Conservation (phyloP, 2,797 vertebrate genomes). For the Erpetoichthys calabaricus region DNA sequence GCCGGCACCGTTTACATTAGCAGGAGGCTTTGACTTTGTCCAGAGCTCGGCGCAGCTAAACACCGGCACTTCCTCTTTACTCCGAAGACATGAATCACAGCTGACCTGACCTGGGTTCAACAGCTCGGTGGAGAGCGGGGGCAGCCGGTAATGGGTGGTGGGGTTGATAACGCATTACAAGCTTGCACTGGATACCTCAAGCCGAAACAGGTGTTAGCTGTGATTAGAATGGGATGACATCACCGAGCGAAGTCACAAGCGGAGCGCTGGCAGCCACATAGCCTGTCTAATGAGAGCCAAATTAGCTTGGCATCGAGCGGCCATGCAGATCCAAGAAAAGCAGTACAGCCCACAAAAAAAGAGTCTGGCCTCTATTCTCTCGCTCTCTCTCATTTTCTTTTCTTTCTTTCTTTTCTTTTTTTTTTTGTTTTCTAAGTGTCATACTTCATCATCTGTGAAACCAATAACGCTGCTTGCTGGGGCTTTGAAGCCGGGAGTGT, state of each 20-base stretch:
- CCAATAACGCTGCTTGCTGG: constrained; percentile 73
- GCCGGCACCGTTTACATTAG: constrained; percentile 26
- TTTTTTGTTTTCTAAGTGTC: constrained; percentile 96
- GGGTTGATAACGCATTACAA: constrained; percentile 36
- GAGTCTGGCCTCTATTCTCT: constrained; percentile 42
- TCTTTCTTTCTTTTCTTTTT: no score
- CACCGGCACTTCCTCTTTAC: constrained; percentile 43
- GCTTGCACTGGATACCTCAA: constrained; percentile 20
- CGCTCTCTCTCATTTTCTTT: no score
- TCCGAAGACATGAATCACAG: constrained; percentile 32
- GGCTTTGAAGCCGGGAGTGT: constrained; percentile 74
- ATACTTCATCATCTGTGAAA: constrained; percentile 86
- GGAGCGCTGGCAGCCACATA: constrained; percentile 74
- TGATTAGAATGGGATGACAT: constrained; percentile 67
- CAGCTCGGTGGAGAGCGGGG: constrained; percentile 9
- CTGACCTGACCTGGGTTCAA: constrained; percentile 26
- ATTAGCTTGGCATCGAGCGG: constrained; percentile 81
- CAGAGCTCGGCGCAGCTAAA: constrained; percentile 29
- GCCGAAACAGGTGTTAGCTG: constrained; percentile 62
- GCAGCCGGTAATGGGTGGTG: constrained; percentile 13
- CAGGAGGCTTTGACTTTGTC: constrained; percentile 36
- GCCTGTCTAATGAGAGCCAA: constrained; percentile 80
- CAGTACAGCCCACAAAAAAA: constrained; percentile 60
- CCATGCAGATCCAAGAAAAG: constrained; percentile 70
- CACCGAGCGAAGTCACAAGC: constrained; percentile 54